A percentile compares a stretch with the other conserved stretches of the same genome.
phyloP scores from a whole-genome alignment of 1,140 invertebrate species.

The Macrobrachium nipponense region DNA sequence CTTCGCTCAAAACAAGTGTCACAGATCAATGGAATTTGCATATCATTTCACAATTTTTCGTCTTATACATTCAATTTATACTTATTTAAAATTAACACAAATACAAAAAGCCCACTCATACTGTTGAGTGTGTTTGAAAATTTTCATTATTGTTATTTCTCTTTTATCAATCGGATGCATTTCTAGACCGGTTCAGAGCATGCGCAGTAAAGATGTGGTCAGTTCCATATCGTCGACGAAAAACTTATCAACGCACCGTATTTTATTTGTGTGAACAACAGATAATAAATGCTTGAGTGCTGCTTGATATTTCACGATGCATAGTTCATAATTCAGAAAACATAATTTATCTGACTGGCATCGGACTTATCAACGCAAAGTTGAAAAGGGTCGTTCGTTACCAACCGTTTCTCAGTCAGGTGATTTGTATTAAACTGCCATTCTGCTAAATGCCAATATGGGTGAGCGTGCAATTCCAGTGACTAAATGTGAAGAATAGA shows the following conservation, averaged over 20 bases:
- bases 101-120: neutral
- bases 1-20: neutral
- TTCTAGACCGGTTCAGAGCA: constrained; percentile 36
- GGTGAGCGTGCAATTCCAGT: no score
- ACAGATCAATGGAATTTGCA: neutral
- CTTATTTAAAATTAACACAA: neutral
- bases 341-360: no score
- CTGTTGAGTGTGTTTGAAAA: neutral
- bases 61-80: neutral
- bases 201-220: constrained; percentile 25
- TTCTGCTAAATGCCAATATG: no score
- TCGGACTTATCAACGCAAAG: no score
- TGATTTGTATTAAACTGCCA: no score
- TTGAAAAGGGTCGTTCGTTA: no score
- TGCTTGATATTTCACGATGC: neutral
- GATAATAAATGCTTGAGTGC: neutral
- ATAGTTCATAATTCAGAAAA: no score
- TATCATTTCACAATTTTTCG: neutral
- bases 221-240: constrained; percentile 38
- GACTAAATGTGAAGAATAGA: no score
- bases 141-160: neutral
- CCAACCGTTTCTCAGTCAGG: no score
- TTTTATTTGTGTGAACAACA: constrained; percentile 1
- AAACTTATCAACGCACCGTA: neutral
- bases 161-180: constrained; percentile 17